Conservation (phyloP, 2,888 invertebrate genomes). For the Phragmatobia fuliginosa region DNA sequence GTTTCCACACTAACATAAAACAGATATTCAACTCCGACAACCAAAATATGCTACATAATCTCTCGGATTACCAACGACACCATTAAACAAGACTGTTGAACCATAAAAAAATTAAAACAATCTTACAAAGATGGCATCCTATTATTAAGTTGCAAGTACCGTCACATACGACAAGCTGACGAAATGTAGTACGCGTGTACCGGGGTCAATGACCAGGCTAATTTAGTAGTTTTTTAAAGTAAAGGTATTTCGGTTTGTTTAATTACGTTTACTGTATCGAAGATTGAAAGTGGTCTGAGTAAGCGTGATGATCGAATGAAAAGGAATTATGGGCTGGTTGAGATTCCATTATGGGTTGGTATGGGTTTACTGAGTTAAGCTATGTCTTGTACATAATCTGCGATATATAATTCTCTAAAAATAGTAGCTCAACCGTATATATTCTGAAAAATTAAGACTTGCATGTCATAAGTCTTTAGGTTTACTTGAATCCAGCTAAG, state of each 20-base stretch:
- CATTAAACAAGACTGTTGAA: constrained; percentile 5
- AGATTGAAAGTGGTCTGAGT: constrained; percentile 37
- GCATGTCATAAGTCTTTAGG: too few species aligned
- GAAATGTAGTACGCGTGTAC: constrained; percentile 67
- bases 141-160: constrained; percentile 28
- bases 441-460: too few species aligned
- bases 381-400: neutral
- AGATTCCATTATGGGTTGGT: neutral
- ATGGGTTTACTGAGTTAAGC: neutral
- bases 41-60: constrained; percentile 3
- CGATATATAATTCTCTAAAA: too few species aligned
- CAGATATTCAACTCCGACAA: neutral
- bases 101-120: constrained; percentile 20
- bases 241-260: constrained; percentile 59
- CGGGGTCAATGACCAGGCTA: constrained; percentile 74
- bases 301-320: constrained; percentile 18
- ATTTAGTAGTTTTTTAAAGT: constrained; percentile 72
- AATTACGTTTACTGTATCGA: constrained; percentile 51
- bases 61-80: constrained; percentile 14
- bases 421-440: too few species aligned
- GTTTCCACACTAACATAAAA: neutral
- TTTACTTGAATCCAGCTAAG: too few species aligned
- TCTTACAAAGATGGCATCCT: constrained; percentile 19
- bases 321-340: constrained; percentile 40
- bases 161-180: constrained; percentile 40